Conservation (phyloP, 2,888 invertebrate genomes). For the Carabus problematicus region DNA sequence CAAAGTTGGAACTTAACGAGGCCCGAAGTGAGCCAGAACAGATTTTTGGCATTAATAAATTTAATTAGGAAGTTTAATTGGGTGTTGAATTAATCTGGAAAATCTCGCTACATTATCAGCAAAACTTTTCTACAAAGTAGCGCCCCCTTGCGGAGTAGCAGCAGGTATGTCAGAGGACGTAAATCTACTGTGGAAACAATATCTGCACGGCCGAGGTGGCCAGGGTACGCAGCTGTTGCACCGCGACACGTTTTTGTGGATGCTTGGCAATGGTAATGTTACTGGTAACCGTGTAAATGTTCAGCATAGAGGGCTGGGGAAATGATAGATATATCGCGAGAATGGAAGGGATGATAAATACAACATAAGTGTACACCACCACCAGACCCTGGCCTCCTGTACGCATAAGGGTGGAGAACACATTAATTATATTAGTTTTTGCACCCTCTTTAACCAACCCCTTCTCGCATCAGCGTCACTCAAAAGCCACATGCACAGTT, state of each 20-base stretch:
- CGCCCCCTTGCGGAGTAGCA: neutral
- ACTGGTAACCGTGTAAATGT: too few relatives aligned
- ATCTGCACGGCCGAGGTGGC: slow-evolving; percentile 2
- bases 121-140: slow-evolving; percentile 27
- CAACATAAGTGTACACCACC: slow-evolving; percentile 23
- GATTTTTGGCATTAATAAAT: slow-evolving; percentile 49
- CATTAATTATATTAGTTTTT: slow-evolving; percentile 37
- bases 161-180: slow-evolving; percentile 32
- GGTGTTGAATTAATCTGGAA: slow-evolving; percentile 52
- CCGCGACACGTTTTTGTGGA: neutral
- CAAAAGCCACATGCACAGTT: too few relatives aligned
- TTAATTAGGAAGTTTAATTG: slow-evolving; percentile 54
- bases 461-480: slow-evolving; percentile 4
- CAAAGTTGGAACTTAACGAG: slow-evolving; percentile 36
- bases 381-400: slow-evolving; percentile 15
- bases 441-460: slow-evolving; percentile 12
- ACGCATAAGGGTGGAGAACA: slow-evolving; percentile 16
- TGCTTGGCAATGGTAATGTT: neutral
- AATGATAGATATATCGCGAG: slow-evolving; percentile 4
- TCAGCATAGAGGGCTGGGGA: too few relatives aligned
- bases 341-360: slow-evolving; percentile 22
- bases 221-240: slow-evolving; percentile 25
- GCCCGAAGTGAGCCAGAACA: slow-evolving; percentile 35
- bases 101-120: slow-evolving; percentile 41
- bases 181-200: slow-evolving; percentile 31